These are phyloP conservation scores for Lampropteryx suffumata DNA, from an alignment of 2,888 invertebrate species.

Conservation along the genomic window DNA sequence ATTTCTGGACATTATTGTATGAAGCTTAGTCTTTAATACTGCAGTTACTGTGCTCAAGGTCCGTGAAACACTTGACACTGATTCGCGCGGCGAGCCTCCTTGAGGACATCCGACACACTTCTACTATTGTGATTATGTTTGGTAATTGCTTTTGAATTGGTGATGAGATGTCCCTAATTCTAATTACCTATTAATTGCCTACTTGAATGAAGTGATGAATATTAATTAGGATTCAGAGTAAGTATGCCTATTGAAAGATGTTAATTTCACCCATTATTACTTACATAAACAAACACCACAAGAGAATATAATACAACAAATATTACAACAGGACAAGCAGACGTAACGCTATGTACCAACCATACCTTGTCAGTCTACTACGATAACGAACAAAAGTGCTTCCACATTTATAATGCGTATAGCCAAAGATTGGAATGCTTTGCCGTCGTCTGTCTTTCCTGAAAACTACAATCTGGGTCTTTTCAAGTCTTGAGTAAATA, in stretches of 20 bases:
- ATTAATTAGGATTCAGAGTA: slow-evolving; percentile 3
- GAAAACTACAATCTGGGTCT: too few relatives aligned
- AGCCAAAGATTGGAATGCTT: too few relatives aligned
- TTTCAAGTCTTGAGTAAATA: too few relatives aligned
- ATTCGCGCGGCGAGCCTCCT: slow-evolving; percentile 58
- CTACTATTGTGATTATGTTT: slow-evolving; percentile 44
- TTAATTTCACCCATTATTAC: too few relatives aligned
- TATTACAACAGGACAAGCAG: too few relatives aligned
- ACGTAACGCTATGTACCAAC: too few relatives aligned
- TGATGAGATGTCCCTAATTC: slow-evolving; percentile 20
- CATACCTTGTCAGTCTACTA: too few relatives aligned
- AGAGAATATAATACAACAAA: too few relatives aligned
- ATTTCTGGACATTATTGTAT: background rate
- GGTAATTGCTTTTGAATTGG: slow-evolving; percentile 27
- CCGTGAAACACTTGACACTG: slow-evolving; percentile 59
- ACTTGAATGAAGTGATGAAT: slow-evolving; percentile 10
- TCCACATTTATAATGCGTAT: too few relatives aligned
- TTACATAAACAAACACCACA: too few relatives aligned
- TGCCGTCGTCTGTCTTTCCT: too few relatives aligned
- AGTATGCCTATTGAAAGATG: background rate
- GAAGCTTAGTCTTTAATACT: background rate
- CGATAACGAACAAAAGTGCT: too few relatives aligned
- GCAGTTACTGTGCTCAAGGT: slow-evolving; percentile 42
- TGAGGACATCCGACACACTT: slow-evolving; percentile 69
- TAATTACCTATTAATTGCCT: slow-evolving; percentile 17